Conservation (phyloP, 1,140 invertebrate genomes). For the Armadillidium nasatum region DNA sequence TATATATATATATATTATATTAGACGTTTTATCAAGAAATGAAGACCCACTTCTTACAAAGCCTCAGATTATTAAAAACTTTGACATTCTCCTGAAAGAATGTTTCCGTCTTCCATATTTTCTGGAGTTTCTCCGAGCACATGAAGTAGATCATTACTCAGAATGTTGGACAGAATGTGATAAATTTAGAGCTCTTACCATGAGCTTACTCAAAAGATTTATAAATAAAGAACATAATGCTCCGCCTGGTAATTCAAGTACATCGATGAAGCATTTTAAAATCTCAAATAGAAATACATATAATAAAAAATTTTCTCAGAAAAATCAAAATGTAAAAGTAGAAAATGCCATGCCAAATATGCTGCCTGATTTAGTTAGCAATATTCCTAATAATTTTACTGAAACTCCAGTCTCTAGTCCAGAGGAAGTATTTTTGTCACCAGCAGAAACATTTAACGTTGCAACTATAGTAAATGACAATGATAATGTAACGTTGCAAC, state of each 20-base stretch:
- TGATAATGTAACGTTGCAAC: neutral
- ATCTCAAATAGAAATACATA: neutral
- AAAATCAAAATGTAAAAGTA: neutral
- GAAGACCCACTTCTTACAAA: neutral
- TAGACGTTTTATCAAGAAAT: neutral
- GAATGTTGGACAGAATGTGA: constrained; percentile 10
- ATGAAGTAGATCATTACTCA: neutral
- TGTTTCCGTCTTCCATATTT: constrained; percentile 1
- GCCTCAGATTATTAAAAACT: neutral
- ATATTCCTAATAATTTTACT: constrained; percentile 6
- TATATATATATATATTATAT: no score
- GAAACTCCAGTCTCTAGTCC: neutral
- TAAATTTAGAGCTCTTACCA: neutral
- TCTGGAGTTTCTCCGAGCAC: neutral
- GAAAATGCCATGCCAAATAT: neutral
- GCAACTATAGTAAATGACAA: neutral
- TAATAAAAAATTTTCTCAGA: neutral
- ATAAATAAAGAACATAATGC: neutral
- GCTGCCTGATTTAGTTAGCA: neutral
- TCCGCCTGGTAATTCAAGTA: neutral
- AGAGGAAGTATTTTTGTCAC: neutral
- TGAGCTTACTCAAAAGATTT: neutral
- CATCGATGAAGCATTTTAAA: neutral
- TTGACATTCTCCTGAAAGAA: neutral
- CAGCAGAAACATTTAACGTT: no score